Conservation (phyloP, 2,888 invertebrate genomes). For the Axea sp. region DNA sequence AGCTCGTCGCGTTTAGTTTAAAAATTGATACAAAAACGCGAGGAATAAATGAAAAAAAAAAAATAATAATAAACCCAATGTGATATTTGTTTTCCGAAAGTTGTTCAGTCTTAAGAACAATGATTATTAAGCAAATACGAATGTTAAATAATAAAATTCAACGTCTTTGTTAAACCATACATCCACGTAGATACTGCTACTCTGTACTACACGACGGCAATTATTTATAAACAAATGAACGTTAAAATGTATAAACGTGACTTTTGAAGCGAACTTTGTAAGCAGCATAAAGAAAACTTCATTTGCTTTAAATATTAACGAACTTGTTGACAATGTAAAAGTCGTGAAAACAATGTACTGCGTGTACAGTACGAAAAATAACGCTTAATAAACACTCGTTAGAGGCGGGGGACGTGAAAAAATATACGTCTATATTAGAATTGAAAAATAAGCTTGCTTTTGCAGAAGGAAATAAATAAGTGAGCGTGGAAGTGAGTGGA, state of each 20-base stretch:
- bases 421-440: not conserved
- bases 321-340: constrained; percentile 25
- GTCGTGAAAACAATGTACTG: constrained; percentile 19
- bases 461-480: constrained; percentile 17
- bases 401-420: not conserved
- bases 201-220: constrained; percentile 14
- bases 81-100: no score
- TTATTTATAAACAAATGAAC: constrained; percentile 36
- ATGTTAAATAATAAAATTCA: no score
- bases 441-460: constrained; percentile 3
- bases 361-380: not conserved
- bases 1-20: no score
- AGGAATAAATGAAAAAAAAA: no score
- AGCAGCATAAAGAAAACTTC: constrained; percentile 24
- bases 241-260: constrained; percentile 42
- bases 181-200: constrained; percentile 2
- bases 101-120: no score
- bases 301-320: constrained; percentile 36
- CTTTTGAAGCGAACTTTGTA: constrained; percentile 36
- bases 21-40: no score
- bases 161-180: no score
- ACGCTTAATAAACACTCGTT: not conserved
- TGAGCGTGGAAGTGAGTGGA: not conserved
- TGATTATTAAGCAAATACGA: no score
- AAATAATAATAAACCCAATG: no score